Base-by-base conservation (phyloP, 1,140 invertebrate genomes). In the Drosophila auraria region DNA sequence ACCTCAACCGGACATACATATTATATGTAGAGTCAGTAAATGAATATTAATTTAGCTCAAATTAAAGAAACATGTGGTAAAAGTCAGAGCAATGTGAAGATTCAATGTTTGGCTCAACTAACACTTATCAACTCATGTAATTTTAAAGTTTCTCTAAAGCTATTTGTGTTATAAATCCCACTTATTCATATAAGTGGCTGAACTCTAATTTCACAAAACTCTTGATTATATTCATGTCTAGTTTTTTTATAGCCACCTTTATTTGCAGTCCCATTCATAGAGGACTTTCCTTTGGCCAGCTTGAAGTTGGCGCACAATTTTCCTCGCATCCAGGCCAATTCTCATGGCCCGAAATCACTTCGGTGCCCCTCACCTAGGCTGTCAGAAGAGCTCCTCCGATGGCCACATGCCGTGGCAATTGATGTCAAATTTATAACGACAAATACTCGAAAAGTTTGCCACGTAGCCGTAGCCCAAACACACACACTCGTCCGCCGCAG, bases 371-470 rank as follows among this genome's bases (percentile, higher is more conserved):
- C 57, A 42, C 62, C 66, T 45, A 33, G 44, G 51, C 63, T 70
- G 68, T 70, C 68, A 70, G 49, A 40, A 54, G 49, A 50, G 56
- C 80, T 82, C 44, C 60, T 82, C 44, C 60, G 61, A 60, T 59
- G 62, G 70, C 61, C 75, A 71, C 83, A 82, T 72, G 83, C 79
- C 83, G 83, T 60, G 83, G 75, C 83, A 87, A 86, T 86, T 86
- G 83, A 87, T 86, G 83, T 87, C 83, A 86, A 87, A 86, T 87
- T 87, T 86, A 86, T 86, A 87, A 80, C 83, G 83, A 86, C 83
- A 86, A 86, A 86, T 86, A 86, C 75, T 75, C 62, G 79, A 82
- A 86, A 86, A 79, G 60, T 77, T 78, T 76, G 56, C 73, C 59
- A 75, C 70, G 58, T 65, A 81, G 76, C 62, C 44, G 58, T 65